Evolutionary conservation across 2,797 vertebrate species (phyloP).

Genomic region (Cirrhinus molitorella): DNA sequence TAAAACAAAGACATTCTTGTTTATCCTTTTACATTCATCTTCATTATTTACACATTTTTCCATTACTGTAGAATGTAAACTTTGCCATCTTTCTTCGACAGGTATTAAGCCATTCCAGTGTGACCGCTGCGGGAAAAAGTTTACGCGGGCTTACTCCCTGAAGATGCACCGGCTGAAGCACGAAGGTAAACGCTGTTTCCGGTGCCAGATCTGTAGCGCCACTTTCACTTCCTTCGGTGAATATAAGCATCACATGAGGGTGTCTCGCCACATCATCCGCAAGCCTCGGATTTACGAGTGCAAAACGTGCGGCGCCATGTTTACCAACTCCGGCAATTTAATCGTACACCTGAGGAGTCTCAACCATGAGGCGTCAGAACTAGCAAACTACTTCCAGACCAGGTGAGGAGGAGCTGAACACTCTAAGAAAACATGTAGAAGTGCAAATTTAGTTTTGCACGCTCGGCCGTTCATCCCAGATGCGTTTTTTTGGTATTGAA

Average conservation of each 20-base stretch:
- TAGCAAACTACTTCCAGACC: constrained; percentile 99
- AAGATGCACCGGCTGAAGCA: constrained; percentile 99
- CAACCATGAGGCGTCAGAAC: constrained; percentile 99
- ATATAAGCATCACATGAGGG: constrained; percentile 99
- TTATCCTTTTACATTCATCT: neutral
- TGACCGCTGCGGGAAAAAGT: constrained; percentile 99
- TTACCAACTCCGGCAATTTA: constrained; percentile 99
- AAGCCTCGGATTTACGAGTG: constrained; percentile 99
- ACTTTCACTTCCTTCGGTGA: constrained; percentile 99
- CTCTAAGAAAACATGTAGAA: constrained; percentile 54
- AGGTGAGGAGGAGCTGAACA: constrained; percentile 91
- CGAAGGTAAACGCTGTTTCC: constrained; percentile 99
- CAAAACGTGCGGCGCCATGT: constrained; percentile 99
- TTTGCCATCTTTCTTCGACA: constrained; percentile 65
- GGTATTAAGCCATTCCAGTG: constrained; percentile 99
- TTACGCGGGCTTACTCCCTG: constrained; percentile 99
- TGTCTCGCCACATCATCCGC: constrained; percentile 99
- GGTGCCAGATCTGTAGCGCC: constrained; percentile 99
- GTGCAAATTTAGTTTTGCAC: constrained; percentile 34
- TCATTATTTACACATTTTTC: too few species aligned
- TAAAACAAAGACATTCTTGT: neutral
- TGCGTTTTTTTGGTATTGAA: constrained; percentile 18
- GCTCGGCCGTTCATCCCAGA: constrained; percentile 30
- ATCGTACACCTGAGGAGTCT: constrained; percentile 99
- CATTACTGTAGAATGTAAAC: neutral